phyloP scores from a whole-genome alignment of 2,113 vertebrate species.

The human region DNA sequence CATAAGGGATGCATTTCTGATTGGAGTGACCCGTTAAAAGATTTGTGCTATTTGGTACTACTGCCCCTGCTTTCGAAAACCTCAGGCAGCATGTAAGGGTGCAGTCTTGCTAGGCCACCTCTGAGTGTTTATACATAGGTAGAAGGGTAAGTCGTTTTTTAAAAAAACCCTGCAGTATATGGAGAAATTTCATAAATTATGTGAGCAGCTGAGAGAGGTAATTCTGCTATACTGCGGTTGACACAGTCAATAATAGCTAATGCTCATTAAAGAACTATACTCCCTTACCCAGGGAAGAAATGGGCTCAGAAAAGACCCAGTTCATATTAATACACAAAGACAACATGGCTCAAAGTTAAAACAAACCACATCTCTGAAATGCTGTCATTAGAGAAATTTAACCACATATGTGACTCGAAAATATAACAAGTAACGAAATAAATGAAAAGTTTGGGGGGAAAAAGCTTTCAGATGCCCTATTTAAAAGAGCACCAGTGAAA shows the following conservation, averaged over 20 bases:
- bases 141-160: constrained; percentile 1
- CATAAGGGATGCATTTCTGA: neutral
- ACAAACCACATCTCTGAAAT: constrained; percentile 7
- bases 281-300: neutral
- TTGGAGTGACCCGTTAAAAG: neutral
- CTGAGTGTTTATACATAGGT: neutral
- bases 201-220: neutral
- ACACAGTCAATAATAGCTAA: neutral
- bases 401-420: neutral
- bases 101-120: neutral
- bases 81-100: neutral
- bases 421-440: constrained; percentile 18
- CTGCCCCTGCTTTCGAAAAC: neutral
- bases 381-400: neutral
- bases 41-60: neutral
- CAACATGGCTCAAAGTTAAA: constrained; percentile 9
- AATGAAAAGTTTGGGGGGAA: neutral
- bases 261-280: neutral
- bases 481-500: constrained; percentile 31
- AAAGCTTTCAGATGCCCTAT: neutral
- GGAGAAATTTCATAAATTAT: constrained; percentile 34
- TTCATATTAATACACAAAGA: neutral
- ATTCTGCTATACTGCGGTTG: neutral
- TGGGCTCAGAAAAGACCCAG: neutral
- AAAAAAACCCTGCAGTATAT: neutral